Conservation (phyloP, 2,113 vertebrate genomes). For the Chionodraco myersi region DNA sequence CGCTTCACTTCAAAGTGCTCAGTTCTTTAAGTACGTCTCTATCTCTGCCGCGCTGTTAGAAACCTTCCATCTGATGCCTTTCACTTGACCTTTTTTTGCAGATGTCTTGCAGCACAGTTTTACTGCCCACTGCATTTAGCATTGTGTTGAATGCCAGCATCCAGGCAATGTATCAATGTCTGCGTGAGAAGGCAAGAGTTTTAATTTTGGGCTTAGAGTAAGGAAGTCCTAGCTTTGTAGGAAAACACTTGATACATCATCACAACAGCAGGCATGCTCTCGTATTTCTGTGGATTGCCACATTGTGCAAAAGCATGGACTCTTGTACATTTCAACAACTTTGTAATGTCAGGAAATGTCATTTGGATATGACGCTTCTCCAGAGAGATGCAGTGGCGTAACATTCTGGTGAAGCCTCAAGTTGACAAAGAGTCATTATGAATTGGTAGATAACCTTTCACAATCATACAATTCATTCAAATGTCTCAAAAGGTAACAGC, state of each 20-base stretch:
- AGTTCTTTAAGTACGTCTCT: conserved; percentile 11
- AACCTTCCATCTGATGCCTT: background rate
- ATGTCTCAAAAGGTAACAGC: background rate
- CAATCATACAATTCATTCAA: background rate
- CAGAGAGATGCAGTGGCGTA: too few relatives aligned
- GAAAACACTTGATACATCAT: conserved; percentile 35
- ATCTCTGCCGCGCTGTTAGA: conserved; percentile 5
- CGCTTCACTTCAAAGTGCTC: conserved; percentile 44
- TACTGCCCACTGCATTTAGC: background rate
- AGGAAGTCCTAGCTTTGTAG: conserved; percentile 30
- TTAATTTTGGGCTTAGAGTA: conserved; percentile 26
- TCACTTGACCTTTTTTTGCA: conserved; percentile 7
- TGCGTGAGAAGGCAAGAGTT: conserved; percentile 15
- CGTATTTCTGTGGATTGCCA: conserved; percentile 9
- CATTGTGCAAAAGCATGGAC: conserved; percentile 15
- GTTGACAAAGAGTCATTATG: background rate
- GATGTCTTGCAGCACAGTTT: background rate
- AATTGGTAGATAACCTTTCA: background rate
- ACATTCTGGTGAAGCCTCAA: background rate
- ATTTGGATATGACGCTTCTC: background rate
- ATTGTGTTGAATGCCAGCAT: conserved; percentile 3
- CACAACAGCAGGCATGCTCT: background rate
- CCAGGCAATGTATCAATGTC: conserved; percentile 8
- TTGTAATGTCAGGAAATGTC: conserved; percentile 9
- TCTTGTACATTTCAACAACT: conserved; percentile 11